These are phyloP conservation scores for Aleadryas rufinucha DNA, from an alignment of 2,113 vertebrate species.

Conservation along the genomic window DNA sequence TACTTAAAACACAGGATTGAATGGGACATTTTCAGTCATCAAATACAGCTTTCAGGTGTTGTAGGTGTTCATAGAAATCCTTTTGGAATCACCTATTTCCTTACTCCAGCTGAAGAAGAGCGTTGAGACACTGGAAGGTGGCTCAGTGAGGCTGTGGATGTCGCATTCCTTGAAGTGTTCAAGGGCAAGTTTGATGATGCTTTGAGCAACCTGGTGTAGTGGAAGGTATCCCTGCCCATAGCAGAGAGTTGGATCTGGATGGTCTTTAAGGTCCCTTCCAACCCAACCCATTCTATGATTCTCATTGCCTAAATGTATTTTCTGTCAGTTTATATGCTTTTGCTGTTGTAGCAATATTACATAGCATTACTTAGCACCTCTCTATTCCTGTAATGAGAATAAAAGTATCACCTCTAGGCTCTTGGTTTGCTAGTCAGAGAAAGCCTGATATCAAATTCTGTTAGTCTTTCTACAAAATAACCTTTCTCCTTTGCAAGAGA, in stretches of 20 bases:
- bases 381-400: not conserved
- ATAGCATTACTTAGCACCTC: not conserved
- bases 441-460: not conserved
- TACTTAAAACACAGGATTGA: not conserved
- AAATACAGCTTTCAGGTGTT: not conserved
- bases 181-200: not conserved
- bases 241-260: not conserved
- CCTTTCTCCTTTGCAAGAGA: not conserved
- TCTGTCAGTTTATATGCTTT: not conserved
- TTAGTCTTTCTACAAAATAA: not conserved
- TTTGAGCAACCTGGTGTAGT: not conserved
- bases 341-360: not conserved
- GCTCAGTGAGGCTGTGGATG: not conserved
- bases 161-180: not conserved
- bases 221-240: not conserved
- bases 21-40: not conserved
- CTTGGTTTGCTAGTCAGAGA: not conserved
- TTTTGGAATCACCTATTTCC: not conserved
- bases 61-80: not conserved
- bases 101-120: not conserved
- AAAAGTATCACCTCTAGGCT: not conserved
- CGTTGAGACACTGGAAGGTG: not conserved
- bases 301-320: not conserved
- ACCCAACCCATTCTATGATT: not conserved
- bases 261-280: not conserved